phyloP scores from a whole-genome alignment of 2,113 vertebrate genomes.

The Coregonus clupeaformis region DNA sequence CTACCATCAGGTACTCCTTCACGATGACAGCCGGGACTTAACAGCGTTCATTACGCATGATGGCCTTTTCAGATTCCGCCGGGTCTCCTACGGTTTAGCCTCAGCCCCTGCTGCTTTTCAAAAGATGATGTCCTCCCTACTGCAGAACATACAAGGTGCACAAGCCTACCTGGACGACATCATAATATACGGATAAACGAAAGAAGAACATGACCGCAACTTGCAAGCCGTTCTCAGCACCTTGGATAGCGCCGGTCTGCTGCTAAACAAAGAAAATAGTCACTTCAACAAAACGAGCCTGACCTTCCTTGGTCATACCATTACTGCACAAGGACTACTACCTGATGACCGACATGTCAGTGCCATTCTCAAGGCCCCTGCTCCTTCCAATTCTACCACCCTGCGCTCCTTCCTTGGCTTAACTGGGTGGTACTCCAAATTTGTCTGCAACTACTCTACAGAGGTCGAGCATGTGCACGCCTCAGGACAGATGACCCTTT shows the following conservation, averaged over 20 bases:
- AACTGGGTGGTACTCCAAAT: slow-evolving; percentile 13
- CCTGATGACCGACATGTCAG: not conserved
- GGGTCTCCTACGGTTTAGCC: slow-evolving; percentile 8
- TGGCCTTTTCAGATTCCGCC: slow-evolving; percentile 6
- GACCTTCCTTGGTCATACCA: slow-evolving; percentile 7
- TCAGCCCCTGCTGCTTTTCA: slow-evolving; percentile 13
- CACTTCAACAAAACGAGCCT: slow-evolving; percentile 1
- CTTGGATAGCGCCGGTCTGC: not conserved
- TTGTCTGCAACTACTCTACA: slow-evolving; percentile 2
- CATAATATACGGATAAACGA: slow-evolving; percentile 8
- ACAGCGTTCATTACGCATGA: slow-evolving; percentile 28
- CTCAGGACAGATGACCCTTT: not conserved
- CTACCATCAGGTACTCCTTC: slow-evolving; percentile 25
- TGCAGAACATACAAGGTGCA: slow-evolving; percentile 2
- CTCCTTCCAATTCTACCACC: slow-evolving; percentile 6
- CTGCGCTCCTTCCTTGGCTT: slow-evolving; percentile 23
- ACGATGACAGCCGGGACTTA: slow-evolving; percentile 20
- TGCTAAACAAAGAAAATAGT: slow-evolving; percentile 7
- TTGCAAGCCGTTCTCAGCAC: too few species aligned
- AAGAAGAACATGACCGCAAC: not conserved
- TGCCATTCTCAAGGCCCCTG: not conserved
- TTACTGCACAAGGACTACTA: not conserved
- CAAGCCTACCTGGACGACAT: slow-evolving; percentile 24
- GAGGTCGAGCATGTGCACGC: slow-evolving; percentile 17
- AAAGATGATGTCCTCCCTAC: slow-evolving; percentile 17